Conservation (phyloP, 2,888 invertebrate species). For the Lithosia quadra region DNA sequence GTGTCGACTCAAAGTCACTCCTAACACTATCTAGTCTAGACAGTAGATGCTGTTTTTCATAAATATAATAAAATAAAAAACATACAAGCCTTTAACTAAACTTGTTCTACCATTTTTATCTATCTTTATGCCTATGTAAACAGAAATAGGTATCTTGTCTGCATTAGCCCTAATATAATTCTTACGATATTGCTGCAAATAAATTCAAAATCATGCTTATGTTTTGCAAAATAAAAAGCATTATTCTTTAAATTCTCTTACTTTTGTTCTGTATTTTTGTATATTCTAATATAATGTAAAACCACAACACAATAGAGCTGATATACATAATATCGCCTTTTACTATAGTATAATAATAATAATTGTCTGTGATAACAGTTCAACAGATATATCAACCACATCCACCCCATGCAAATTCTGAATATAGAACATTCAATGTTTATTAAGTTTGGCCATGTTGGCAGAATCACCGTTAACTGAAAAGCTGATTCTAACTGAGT, state of each 20-base stretch:
- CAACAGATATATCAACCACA: conserved; percentile 33
- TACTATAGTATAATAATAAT: background rate
- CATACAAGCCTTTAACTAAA: too few relatives aligned
- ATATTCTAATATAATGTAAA: background rate
- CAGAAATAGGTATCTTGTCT: too few relatives aligned
- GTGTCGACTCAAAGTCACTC: too few relatives aligned
- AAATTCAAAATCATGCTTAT: conserved; percentile 2
- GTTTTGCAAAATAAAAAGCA: background rate
- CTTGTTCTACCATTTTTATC: too few relatives aligned
- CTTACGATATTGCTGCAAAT: background rate
- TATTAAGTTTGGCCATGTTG: too few relatives aligned
- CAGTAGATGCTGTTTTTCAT: too few relatives aligned
- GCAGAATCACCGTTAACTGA: too few relatives aligned
- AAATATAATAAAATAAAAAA: too few relatives aligned
- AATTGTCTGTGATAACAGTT: background rate
- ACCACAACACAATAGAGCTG: background rate
- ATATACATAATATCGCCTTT: background rate
- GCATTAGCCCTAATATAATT: background rate
- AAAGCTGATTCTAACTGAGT: too few relatives aligned
- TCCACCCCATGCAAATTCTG: conserved; percentile 42
- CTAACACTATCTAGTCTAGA: too few relatives aligned
- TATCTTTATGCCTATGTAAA: too few relatives aligned
- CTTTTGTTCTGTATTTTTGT: background rate
- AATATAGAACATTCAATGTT: too few relatives aligned
- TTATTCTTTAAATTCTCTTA: background rate